A percentile compares a stretch with the other conserved stretches of the same genome.
phyloP scores from a whole-genome alignment of 2,888 invertebrate species.

The Pterostichus madidus region DNA sequence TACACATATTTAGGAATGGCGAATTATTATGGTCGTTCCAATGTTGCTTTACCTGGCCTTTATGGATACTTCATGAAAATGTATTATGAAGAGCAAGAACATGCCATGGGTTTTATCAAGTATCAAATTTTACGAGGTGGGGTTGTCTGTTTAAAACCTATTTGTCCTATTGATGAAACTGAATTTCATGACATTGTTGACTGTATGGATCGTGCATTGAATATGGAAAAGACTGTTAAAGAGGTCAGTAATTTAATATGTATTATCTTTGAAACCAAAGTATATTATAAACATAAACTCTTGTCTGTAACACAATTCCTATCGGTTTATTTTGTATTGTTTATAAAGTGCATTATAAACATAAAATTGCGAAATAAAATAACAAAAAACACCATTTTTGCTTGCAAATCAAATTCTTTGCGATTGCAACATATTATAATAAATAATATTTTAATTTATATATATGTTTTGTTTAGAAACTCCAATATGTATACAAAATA shows the following conservation, averaged over 20 bases:
- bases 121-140: conserved; percentile 78
- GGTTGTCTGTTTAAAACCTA: conserved; percentile 73
- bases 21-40: conserved; percentile 77
- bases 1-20: conserved; percentile 83
- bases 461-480: conserved; percentile 48
- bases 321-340: too few species aligned
- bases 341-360: too few species aligned
- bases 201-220: conserved; percentile 75
- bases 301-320: neutral
- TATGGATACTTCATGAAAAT: conserved; percentile 77
- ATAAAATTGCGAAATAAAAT: neutral
- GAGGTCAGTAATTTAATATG: conserved; percentile 70
- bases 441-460: conserved; percentile 25
- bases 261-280: neutral
- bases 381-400: neutral
- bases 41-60: conserved; percentile 77
- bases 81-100: conserved; percentile 78
- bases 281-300: neutral
- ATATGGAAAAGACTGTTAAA: conserved; percentile 74
- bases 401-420: neutral
- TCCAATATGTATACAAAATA: conserved; percentile 37
- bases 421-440: conserved; percentile 1
- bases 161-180: conserved; percentile 73
- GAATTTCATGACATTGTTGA: conserved; percentile 76
- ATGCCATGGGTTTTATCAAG: conserved; percentile 76